Base-by-base conservation (phyloP, 2,797 vertebrate genomes). In the Poecilia velifera region DNA sequence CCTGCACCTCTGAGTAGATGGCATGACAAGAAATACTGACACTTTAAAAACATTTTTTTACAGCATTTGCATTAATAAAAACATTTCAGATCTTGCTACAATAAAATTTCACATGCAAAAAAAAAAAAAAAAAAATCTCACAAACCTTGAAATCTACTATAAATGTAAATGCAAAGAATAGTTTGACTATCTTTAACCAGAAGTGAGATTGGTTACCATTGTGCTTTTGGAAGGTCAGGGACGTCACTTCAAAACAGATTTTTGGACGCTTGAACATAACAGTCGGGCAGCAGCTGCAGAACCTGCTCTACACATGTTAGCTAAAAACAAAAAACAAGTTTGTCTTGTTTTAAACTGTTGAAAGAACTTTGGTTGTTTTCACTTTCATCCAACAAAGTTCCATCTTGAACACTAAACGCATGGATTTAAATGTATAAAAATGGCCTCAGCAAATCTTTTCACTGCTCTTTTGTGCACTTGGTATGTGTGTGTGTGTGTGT, bases 391-490 rank as follows among this genome's bases (percentile, higher is more conserved):
- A 14, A n/a, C 4, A 43, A 70, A 70, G 66, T 8, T 70, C 36
- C 22, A 43, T 39, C 4, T 14, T 6, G 10, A 25, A n/a, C 12
- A 41, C 46, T 20, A 22, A 47, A 51, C 14, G 22, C 1, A 2
- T 46, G 31, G 43, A 53, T 34, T 31, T 22, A 36, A 4, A 20
- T 51, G 6, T 22, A 8, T 9, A 22, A 51, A 51, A 51, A 28
- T 41, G 72, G 39, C 28, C 4, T 31, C 12, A 28, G 3, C 74
- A 0, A 16, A 73, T 28, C 7, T 74, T 80, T 80, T 76, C 28
- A 22, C 81, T 51, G 68, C 10, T 79, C 64, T 78, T 57, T 25
- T 70, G 59, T 59, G 20, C 12, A 43, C 1, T 71, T 36, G n/a
- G 25, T 43, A 36, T 14, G 9, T 25, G 20, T 0, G 18, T 7